phyloP scores from a whole-genome alignment of 2,113 vertebrate species.

The Castor canadensis region DNA sequence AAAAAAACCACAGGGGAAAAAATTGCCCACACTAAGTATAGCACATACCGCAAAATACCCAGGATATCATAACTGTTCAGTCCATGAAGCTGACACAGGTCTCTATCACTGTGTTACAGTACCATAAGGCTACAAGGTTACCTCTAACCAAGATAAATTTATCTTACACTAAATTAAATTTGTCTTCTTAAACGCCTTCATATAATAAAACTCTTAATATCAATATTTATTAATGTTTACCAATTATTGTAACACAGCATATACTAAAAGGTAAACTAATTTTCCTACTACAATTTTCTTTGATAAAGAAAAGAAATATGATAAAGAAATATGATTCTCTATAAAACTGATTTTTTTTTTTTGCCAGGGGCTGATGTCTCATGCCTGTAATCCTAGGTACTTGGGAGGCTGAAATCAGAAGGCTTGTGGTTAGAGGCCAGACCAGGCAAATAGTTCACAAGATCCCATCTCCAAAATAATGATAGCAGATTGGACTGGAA shows the following conservation, averaged over 20 bases:
- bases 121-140: not conserved
- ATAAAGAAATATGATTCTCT: not conserved
- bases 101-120: not conserved
- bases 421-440: too few species aligned
- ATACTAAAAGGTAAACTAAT: constrained; percentile 5
- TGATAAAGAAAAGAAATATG: not conserved
- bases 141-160: constrained; percentile 37
- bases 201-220: not conserved
- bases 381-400: too few species aligned
- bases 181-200: constrained; percentile 8
- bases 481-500: too few species aligned
- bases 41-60: not conserved
- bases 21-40: not conserved
- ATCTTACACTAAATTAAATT: constrained; percentile 13
- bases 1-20: too few species aligned
- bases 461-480: too few species aligned
- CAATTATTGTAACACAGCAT: constrained; percentile 22
- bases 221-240: not conserved
- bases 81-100: not conserved
- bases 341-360: not conserved
- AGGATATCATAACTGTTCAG: constrained; percentile 13
- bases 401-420: too few species aligned
- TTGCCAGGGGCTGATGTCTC: too few species aligned
- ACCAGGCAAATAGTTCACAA: too few species aligned
- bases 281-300: constrained; percentile 36